Evolutionary conservation across 2,113 vertebrate genomes (phyloP).

Genomic region (Lethenteron camtschaticum): DNA sequence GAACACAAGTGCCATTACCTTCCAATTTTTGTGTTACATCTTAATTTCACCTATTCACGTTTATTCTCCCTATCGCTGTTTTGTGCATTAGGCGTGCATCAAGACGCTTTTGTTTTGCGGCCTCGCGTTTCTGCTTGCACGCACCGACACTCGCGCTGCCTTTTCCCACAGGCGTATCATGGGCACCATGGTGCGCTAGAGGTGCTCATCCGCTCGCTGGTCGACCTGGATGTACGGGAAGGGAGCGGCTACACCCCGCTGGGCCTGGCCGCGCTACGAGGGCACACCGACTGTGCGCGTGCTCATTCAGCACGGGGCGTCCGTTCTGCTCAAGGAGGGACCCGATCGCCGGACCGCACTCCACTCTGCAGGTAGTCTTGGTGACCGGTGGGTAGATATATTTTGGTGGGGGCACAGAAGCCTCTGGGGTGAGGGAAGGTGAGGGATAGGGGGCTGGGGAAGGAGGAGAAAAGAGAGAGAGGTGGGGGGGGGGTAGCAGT

Average conservation of each 20-base stretch:
- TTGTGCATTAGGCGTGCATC: too few species aligned
- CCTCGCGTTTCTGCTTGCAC: too few species aligned
- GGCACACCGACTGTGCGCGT: conserved; percentile 68
- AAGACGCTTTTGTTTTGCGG: too few species aligned
- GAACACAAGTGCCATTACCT: not conserved
- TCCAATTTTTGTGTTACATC: too few species aligned
- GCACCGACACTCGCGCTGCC: too few species aligned
- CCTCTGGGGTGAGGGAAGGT: not conserved
- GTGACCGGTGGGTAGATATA: not conserved
- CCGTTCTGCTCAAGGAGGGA: conserved; percentile 41
- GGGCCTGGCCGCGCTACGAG: conserved; percentile 56
- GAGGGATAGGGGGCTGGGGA: not conserved
- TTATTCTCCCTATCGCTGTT: too few species aligned
- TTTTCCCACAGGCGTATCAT: conserved; percentile 52
- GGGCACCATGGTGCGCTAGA: conserved; percentile 78
- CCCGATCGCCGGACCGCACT: conserved; percentile 46
- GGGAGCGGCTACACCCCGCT: conserved; percentile 59
- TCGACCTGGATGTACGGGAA: conserved; percentile 61
- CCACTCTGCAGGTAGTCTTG: conserved; percentile 52
- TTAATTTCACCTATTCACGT: too few species aligned
- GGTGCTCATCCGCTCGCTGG: conserved; percentile 50
- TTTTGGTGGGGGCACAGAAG: not conserved
- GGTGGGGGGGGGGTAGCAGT: not conserved
- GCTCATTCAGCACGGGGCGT: conserved; percentile 67
- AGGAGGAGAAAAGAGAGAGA: not conserved